Percentiles rank a stretch among this genome's conserved stretches.
phyloP scores from a whole-genome alignment of 2,113 vertebrate species.

The Talpa occidentalis region DNA sequence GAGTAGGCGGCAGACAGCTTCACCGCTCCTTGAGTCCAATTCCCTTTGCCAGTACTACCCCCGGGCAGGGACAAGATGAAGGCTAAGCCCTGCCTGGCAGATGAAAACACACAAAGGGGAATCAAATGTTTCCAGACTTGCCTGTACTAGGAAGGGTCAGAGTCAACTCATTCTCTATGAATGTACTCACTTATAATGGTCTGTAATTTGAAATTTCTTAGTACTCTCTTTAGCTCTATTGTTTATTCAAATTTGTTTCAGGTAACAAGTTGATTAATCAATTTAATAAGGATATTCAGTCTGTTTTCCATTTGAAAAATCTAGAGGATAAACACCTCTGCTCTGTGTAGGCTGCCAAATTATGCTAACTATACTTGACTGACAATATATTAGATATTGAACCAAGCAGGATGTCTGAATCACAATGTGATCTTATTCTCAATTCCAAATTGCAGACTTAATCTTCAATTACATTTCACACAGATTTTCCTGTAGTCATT shows the following conservation, averaged over 20 bases:
- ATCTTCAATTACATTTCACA: constrained; percentile 71
- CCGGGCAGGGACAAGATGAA: background rate
- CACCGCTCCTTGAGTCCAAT: background rate
- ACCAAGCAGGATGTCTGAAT: constrained; percentile 56
- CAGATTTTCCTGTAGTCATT: constrained; percentile 56
- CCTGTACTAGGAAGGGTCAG: background rate
- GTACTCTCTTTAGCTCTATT: constrained; percentile 48
- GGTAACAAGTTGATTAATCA: constrained; percentile 67
- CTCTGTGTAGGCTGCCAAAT: constrained; percentile 65
- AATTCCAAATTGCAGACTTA: constrained; percentile 58
- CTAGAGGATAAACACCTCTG: constrained; percentile 63
- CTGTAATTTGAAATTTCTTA: constrained; percentile 51
- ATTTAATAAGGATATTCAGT: constrained; percentile 67
- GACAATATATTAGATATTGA: constrained; percentile 56
- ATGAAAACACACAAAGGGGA: background rate
- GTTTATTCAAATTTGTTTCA: constrained; percentile 54
- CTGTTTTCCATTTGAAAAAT: constrained; percentile 69
- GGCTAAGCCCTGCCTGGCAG: background rate
- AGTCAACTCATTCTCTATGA: background rate
- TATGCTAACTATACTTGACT: constrained; percentile 70
- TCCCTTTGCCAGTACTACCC: background rate
- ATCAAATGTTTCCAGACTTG: background rate
- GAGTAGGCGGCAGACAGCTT: background rate
- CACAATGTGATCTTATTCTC: constrained; percentile 57
- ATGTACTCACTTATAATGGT: background rate